A percentile compares a stretch with the other conserved stretches of the same genome.
phyloP scores from a whole-genome alignment of 2,888 invertebrate genomes.

The Liodrosophila aerea region DNA sequence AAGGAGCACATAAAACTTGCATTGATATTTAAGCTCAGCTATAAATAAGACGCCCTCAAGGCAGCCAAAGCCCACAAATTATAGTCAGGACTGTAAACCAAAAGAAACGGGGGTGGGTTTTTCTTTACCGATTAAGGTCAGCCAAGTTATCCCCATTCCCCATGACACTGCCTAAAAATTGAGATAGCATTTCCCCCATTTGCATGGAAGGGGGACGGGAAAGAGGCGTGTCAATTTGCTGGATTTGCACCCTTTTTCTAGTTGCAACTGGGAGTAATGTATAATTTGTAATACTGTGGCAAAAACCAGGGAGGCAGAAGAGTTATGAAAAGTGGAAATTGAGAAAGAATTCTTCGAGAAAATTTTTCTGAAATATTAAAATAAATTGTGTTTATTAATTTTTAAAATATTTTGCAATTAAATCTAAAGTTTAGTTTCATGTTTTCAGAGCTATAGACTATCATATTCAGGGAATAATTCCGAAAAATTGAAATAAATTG shows the following conservation, averaged over 20 bases:
- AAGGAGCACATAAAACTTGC: slow-evolving; percentile 62
- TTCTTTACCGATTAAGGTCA: slow-evolving; percentile 33
- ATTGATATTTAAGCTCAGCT: slow-evolving; percentile 75
- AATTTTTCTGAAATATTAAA: too few species aligned
- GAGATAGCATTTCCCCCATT: slow-evolving; percentile 45
- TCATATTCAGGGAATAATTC: too few species aligned
- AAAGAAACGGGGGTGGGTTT: slow-evolving; percentile 39
- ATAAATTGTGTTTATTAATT: too few species aligned
- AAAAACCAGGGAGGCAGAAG: slow-evolving; percentile 26
- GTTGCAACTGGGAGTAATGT: slow-evolving; percentile 37
- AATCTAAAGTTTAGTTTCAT: too few species aligned
- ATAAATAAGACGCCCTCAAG: slow-evolving; percentile 74
- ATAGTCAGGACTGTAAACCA: slow-evolving; percentile 40
- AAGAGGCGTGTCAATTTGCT: slow-evolving; percentile 11
- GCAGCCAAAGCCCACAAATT: slow-evolving; percentile 72
- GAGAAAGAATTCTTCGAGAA: too few species aligned
- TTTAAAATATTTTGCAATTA: too few species aligned
- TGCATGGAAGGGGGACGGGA: slow-evolving; percentile 22
- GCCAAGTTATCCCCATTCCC: not conserved
- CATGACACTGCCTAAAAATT: slow-evolving; percentile 20
- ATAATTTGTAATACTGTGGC: slow-evolving; percentile 22
- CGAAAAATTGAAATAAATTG: too few species aligned
- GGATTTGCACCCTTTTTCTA: slow-evolving; percentile 40
- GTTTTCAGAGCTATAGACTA: too few species aligned
- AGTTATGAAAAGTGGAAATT: too few species aligned